phyloP scores from a whole-genome alignment of 1,140 invertebrate genomes.

The Micrasema longulum region DNA sequence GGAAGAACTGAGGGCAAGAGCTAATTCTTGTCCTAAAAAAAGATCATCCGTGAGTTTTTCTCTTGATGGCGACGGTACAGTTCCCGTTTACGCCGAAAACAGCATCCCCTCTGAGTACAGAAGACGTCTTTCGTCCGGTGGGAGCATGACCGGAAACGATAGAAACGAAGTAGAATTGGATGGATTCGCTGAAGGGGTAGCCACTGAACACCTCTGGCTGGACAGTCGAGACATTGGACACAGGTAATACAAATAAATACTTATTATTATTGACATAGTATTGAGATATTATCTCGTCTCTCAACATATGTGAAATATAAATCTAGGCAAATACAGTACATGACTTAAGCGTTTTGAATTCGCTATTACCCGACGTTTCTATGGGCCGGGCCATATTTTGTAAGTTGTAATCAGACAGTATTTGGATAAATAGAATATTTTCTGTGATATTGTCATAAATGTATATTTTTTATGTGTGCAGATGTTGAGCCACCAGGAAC shows the following conservation, averaged over 20 bases:
- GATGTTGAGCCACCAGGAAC: too few species aligned
- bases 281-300: too few species aligned
- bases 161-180: conserved; percentile 70
- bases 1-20: conserved; percentile 66
- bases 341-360: too few species aligned
- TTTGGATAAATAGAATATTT: too few species aligned
- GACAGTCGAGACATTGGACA: conserved; percentile 72
- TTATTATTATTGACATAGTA: too few species aligned
- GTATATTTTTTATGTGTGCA: too few species aligned
- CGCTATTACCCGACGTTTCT: too few species aligned
- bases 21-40: conserved; percentile 66
- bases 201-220: conserved; percentile 65
- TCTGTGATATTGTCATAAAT: too few species aligned
- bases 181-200: conserved; percentile 70
- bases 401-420: too few species aligned
- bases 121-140: conserved; percentile 27
- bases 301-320: too few species aligned
- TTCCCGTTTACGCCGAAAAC: conserved; percentile 58
- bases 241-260: conserved; percentile 65
- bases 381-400: too few species aligned
- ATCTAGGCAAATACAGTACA: too few species aligned
- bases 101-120: conserved; percentile 53
- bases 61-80: conserved; percentile 14
- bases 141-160: conserved; percentile 62
- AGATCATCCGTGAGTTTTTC: conserved; percentile 49